Evolutionary conservation across 2,888 invertebrate species (phyloP).

Genomic region (Eupithecia inturbata): DNA sequence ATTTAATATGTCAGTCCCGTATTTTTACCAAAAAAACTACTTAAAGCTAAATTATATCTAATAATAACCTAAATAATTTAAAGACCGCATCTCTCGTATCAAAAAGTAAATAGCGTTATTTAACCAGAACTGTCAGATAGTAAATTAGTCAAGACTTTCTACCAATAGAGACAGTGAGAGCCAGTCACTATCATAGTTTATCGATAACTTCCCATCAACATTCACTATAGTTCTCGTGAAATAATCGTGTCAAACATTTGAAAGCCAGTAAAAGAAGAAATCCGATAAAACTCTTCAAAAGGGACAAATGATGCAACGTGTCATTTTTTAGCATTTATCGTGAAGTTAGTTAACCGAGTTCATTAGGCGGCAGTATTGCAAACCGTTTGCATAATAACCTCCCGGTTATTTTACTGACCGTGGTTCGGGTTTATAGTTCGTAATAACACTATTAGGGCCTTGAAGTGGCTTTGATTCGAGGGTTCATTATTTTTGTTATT

Average conservation of each 20-base stretch:
- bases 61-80: too few species aligned
- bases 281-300: background rate
- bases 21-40: too few species aligned
- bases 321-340: background rate
- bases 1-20: too few species aligned
- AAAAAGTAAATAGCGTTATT: too few species aligned
- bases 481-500: background rate
- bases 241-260: background rate
- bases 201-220: too few species aligned
- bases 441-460: constrained; percentile 12
- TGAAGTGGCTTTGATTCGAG: background rate
- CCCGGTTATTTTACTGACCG: background rate
- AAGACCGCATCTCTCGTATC: too few species aligned
- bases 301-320: background rate
- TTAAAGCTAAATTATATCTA: too few species aligned
- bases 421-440: constrained; percentile 6
- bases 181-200: too few species aligned
- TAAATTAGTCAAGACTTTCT: too few species aligned
- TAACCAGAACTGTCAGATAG: too few species aligned
- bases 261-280: background rate
- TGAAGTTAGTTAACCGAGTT: constrained; percentile 5
- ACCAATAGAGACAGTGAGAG: too few species aligned
- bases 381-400: constrained; percentile 3
- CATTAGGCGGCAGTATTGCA: constrained; percentile 3
- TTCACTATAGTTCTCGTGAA: background rate